Percentiles rank a stretch among this genome's conserved stretches.
Conservation (phyloP, 2,888 invertebrate species). For the Nasonovia ribisnigri region DNA sequence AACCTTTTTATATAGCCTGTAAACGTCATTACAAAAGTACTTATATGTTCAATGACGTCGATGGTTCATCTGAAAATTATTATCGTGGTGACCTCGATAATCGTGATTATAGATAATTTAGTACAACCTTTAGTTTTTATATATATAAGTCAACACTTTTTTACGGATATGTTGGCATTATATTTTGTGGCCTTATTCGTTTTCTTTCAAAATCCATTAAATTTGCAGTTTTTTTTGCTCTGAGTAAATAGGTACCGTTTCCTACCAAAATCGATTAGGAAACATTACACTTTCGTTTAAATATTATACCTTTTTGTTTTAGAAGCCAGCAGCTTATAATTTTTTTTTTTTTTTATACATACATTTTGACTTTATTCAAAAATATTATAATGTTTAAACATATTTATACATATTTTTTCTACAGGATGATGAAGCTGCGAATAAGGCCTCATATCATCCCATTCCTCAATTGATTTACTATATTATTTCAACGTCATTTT, state of each 20-base stretch:
- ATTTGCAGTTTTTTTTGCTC: neutral
- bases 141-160: neutral
- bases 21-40: neutral
- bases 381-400: neutral
- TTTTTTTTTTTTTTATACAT: neutral
- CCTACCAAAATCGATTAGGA: neutral
- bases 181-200: neutral
- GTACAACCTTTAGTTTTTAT: neutral
- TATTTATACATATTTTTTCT: too few relatives aligned
- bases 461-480: too few relatives aligned
- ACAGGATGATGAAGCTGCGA: too few relatives aligned
- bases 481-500: too few relatives aligned
- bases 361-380: neutral
- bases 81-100: neutral
- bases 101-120: neutral
- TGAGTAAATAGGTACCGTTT: neutral
- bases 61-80: constrained; percentile 6
- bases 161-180: neutral
- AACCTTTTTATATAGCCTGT: neutral
- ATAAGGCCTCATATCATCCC: too few relatives aligned
- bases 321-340: neutral
- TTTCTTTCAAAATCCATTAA: neutral
- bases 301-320: neutral
- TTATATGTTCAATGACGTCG: neutral
- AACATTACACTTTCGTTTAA: neutral